phyloP scores from a whole-genome alignment of 1,140 invertebrate species.

The Fopius arisanus region DNA sequence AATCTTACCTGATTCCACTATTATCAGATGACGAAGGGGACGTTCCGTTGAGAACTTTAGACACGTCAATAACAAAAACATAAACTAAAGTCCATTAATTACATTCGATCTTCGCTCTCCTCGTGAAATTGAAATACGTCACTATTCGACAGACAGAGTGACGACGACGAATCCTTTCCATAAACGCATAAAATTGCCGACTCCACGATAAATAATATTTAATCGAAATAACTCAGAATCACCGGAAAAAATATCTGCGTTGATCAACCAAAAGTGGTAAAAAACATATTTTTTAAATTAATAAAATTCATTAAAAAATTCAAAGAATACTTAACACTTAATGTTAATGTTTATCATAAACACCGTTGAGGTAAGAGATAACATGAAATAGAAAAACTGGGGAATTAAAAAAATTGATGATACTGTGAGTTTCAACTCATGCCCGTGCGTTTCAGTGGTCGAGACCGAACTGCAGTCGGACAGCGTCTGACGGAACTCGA shows the following conservation, averaged over 20 bases:
- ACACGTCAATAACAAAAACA: neutral
- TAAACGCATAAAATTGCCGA: too few relatives aligned
- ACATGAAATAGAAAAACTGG: neutral
- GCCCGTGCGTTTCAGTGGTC: slow-evolving; percentile 55
- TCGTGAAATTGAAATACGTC: too few relatives aligned
- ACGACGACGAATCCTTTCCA: too few relatives aligned
- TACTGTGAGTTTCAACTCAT: neutral
- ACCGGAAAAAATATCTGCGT: neutral
- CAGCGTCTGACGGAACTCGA: slow-evolving; percentile 56
- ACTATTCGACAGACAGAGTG: too few relatives aligned
- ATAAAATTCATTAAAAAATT: neutral
- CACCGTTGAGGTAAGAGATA: neutral
- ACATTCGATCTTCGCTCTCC: neutral
- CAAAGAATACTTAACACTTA: neutral
- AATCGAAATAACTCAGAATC: neutral
- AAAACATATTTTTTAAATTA: neutral
- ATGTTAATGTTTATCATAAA: neutral
- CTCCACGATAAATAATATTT: too few relatives aligned
- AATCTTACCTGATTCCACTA: neutral
- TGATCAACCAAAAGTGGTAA: neutral
- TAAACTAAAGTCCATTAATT: neutral
- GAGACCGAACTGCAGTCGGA: slow-evolving; percentile 61
- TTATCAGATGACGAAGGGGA: neutral
- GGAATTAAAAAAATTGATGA: neutral
- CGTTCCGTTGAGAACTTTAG: neutral